phyloP scores from a whole-genome alignment of 2,888 invertebrate species.

The Dasysyrphus tricinctus region DNA sequence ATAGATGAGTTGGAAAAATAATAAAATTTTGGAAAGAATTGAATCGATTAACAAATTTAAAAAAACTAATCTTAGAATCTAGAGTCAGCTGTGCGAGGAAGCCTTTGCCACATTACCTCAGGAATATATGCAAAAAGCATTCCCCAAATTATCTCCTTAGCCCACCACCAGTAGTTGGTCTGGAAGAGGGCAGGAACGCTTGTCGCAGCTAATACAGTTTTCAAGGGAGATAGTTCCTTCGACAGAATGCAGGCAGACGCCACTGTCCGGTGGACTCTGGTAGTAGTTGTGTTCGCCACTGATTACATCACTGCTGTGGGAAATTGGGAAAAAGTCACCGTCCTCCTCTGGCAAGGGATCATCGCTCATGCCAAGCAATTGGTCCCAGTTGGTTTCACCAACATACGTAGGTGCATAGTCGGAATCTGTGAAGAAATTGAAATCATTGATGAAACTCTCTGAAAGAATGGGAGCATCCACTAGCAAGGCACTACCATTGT shows the following conservation, averaged over 20 bases:
- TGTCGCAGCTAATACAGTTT: slow-evolving; percentile 85
- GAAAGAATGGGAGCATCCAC: slow-evolving; percentile 72
- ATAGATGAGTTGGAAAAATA: slow-evolving; percentile 39
- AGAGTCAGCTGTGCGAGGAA: slow-evolving; percentile 39
- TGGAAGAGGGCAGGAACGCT: slow-evolving; percentile 76
- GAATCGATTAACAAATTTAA: slow-evolving; percentile 77
- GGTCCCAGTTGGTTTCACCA: slow-evolving; percentile 63
- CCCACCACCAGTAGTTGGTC: slow-evolving; percentile 78
- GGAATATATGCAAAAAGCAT: slow-evolving; percentile 45
- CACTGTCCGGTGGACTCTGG: slow-evolving; percentile 80
- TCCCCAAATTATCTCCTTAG: slow-evolving; percentile 51
- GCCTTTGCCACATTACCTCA: slow-evolving; percentile 56
- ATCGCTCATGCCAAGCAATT: slow-evolving; percentile 49
- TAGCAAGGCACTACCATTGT: slow-evolving; percentile 74
- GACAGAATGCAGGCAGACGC: slow-evolving; percentile 85
- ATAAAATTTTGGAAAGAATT: slow-evolving; percentile 79
- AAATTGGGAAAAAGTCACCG: neutral
- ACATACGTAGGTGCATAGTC: slow-evolving; percentile 46
- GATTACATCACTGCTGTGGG: slow-evolving; percentile 30
- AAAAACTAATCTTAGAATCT: slow-evolving; percentile 51
- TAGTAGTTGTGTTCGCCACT: slow-evolving; percentile 77
- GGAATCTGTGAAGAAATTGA: slow-evolving; percentile 74
- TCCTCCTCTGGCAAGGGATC: slow-evolving; percentile 38
- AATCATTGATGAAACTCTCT: slow-evolving; percentile 66
- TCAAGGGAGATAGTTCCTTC: slow-evolving; percentile 85